phyloP scores from a whole-genome alignment of 2,888 invertebrate genomes.

The Xestobium rufovillosum region DNA sequence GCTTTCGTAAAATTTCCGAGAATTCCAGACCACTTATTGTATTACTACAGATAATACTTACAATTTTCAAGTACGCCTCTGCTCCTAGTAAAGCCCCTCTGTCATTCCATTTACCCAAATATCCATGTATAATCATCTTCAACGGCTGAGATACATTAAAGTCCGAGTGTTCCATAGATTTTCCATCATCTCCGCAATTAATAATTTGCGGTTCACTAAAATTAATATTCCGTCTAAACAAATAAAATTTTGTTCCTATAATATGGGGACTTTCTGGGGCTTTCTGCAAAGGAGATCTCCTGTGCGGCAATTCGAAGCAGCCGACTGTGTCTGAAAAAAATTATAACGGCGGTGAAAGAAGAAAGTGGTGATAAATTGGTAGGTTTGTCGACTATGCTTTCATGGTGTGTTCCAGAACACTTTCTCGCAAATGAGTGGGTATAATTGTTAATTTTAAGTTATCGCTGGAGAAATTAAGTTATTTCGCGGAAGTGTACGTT shows the following conservation, averaged over 20 bases:
- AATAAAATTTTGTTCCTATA: constrained; percentile 48
- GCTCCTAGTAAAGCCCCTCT: constrained; percentile 42
- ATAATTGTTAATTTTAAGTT: no score
- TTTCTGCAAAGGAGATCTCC: constrained; percentile 46
- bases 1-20: no score
- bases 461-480: no score
- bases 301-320: constrained; percentile 48
- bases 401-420: no score
- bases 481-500: no score
- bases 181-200: constrained; percentile 44
- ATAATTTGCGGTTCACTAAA: constrained; percentile 42
- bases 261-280: constrained; percentile 48
- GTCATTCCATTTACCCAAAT: constrained; percentile 49
- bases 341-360: no score
- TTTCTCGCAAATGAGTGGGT: no score
- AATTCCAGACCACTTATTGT: no score
- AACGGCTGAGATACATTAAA: constrained; percentile 43
- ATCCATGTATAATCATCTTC: constrained; percentile 52
- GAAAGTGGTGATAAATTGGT: no score
- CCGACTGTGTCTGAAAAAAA: constrained; percentile 48
- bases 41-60: no score
- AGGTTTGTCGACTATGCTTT: no score
- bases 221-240: constrained; percentile 43
- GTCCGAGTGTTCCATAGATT: constrained; percentile 42
- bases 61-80: constrained; percentile 46